These are phyloP conservation scores for Prinia subflava DNA, from an alignment of 2,113 vertebrate genomes.

Conservation along the genomic window DNA sequence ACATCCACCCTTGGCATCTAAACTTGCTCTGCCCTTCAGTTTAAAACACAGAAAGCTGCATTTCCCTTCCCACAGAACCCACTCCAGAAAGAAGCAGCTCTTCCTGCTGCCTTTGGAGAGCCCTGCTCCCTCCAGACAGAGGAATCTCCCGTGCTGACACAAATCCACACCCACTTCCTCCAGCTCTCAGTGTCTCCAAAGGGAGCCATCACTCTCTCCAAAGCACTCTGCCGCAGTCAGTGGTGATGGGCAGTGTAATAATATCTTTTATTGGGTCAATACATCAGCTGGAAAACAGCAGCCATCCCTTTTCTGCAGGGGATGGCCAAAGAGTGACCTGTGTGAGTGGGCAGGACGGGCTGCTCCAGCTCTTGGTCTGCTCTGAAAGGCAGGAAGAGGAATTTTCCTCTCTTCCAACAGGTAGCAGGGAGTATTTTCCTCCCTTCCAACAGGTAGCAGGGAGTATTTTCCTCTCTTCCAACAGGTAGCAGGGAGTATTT, in stretches of 20 bases:
- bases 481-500: too few species aligned
- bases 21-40: neutral
- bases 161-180: neutral
- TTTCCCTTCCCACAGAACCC: neutral
- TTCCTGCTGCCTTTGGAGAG: neutral
- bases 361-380: neutral
- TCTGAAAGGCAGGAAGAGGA: neutral
- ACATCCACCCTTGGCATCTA: neutral
- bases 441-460: neutral
- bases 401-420: neutral
- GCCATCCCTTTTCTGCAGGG: constrained; percentile 2
- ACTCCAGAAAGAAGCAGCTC: neutral
- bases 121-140: neutral
- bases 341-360: neutral
- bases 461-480: too few species aligned
- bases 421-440: neutral
- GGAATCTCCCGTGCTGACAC: neutral
- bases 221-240: constrained; percentile 45
- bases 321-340: constrained; percentile 52
- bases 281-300: constrained; percentile 72
- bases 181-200: constrained; percentile 14
- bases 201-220: constrained; percentile 53
- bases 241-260: constrained; percentile 56
- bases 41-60: neutral
- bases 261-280: constrained; percentile 70